Base-by-base conservation (phyloP, 92 coral and sea anemone genomes). In the Epizoanthus illoricatus region DNA sequence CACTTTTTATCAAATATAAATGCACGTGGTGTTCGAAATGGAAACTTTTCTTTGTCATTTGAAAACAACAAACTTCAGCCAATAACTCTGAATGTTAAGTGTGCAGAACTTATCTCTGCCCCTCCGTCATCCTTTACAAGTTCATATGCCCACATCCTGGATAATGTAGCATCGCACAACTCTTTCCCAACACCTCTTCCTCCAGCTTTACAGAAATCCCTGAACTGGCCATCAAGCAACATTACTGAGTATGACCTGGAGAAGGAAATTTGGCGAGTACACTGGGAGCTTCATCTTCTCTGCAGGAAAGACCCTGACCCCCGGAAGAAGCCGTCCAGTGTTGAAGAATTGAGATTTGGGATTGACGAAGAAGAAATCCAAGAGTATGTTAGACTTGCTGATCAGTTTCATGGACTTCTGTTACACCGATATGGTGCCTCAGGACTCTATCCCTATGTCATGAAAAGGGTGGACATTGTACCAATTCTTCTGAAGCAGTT, bases 231-330 rank as follows among this genome's bases (percentile, higher is more conserved):
- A 62, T 23, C 83, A 60, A 79, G 65, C 55, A 55, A 41, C 69
- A 79, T 79, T 68, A 79, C 70, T 11, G 83, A 79, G 19, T 79
- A 79, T 79, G 83, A 79, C 43, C 69, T 65, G 65, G 72, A 79
- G 83, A 33, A 49, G 59, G 28, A 60, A 60, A 79, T 79, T 60
- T 79, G 83, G 83, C 52, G 16, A 15, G 59, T n/a, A 16, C 71
- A 79, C 39, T 79, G 65, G 54, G 69, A 60, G 83, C 65, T 79
- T 68, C 83, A 79, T 71, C 52, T 36, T 2, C 39, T 71, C 39
- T 71, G 76, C 41, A 49, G 76, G 8, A 49, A 36, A 7, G 76
- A 71, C 19, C 76, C 76, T 16, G 52, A 19, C 16, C 76, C 76
- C 39, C 10, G 47, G 4, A 15, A 36, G 52, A 71, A 61, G 2